Percentiles rank a stretch among this genome's conserved stretches.
These are phyloP conservation scores for Hippocampus comes DNA, from an alignment of 2,113 vertebrate species.

Conservation along the genomic window DNA sequence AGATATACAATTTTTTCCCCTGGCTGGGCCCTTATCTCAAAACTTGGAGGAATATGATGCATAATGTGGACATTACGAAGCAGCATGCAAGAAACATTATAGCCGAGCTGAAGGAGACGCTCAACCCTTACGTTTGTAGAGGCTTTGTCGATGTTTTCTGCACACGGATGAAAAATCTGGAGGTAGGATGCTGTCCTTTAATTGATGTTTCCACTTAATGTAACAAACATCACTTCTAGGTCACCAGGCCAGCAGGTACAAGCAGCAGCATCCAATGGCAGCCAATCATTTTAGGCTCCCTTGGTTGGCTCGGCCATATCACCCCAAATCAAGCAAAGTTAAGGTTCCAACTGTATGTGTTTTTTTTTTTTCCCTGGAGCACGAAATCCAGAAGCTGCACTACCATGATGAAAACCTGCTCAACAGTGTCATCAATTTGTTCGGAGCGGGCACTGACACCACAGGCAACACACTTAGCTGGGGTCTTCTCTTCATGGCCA, in stretches of 20 bases:
- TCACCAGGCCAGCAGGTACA: too few relatives aligned
- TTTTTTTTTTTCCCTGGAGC: constrained; percentile 20
- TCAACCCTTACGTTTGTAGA: constrained; percentile 40
- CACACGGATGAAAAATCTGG: constrained; percentile 19
- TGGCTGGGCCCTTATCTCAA: constrained; percentile 39
- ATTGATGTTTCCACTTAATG: too few relatives aligned
- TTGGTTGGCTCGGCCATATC: too few relatives aligned
- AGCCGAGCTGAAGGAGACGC: constrained; percentile 30
- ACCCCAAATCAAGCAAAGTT: background rate
- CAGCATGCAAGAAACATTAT: background rate
- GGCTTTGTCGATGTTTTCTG: constrained; percentile 58
- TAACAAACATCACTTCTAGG: too few relatives aligned
- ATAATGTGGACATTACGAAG: background rate
- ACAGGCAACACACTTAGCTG: constrained; percentile 59
- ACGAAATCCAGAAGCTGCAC: constrained; percentile 15
- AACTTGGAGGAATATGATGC: constrained; percentile 17
- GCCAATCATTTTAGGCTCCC: too few relatives aligned
- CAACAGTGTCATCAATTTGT: constrained; percentile 48
- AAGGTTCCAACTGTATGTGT: background rate
- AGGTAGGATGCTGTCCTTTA: constrained; percentile 31
- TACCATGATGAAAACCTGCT: constrained; percentile 59
- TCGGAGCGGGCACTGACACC: constrained; percentile 69
- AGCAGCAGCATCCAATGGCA: too few relatives aligned
- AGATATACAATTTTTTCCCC: constrained; percentile 51
- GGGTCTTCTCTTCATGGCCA: constrained; percentile 67